phyloP scores from a whole-genome alignment of 2,888 invertebrate species.

The Cataglyphis albicans region DNA sequence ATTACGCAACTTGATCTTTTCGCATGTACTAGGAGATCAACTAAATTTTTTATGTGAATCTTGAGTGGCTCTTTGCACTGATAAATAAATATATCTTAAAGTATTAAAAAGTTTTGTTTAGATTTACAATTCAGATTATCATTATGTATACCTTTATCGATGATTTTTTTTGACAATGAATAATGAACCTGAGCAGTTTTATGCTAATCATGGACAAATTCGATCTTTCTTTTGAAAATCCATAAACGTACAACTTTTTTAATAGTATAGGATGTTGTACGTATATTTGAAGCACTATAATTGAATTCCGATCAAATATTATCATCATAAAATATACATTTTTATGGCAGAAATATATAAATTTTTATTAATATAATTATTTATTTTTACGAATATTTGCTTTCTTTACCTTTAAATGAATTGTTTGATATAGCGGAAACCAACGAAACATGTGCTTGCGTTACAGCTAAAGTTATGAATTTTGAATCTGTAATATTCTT shows the following conservation, averaged over 20 bases:
- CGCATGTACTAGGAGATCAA: constrained; percentile 56
- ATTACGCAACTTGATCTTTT: constrained; percentile 35
- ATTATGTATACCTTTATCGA: constrained; percentile 54
- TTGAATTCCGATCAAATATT: background rate
- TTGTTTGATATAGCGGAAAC: constrained; percentile 50
- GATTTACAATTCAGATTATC: background rate
- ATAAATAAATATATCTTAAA: constrained; percentile 10
- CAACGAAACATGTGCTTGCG: constrained; percentile 67
- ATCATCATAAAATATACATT: background rate
- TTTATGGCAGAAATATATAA: background rate
- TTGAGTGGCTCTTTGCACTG: constrained; percentile 65
- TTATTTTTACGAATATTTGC: constrained; percentile 21
- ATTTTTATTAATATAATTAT: constrained; percentile 15
- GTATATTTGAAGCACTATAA: constrained; percentile 70
- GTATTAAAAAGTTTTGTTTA: background rate
- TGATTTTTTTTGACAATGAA: constrained; percentile 60
- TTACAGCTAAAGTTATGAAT: constrained; percentile 62
- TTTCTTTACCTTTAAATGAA: constrained; percentile 60
- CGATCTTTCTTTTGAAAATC: constrained; percentile 61
- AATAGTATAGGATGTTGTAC: constrained; percentile 55
- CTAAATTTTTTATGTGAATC: constrained; percentile 61
- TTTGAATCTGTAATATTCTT: constrained; percentile 50
- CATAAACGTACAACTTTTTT: constrained; percentile 56
- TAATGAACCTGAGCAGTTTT: constrained; percentile 67
- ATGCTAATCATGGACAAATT: constrained; percentile 65